Evolutionary conservation across 2,888 invertebrate genomes (phyloP), one percentile per base, ranked within the genome.

Genomic region (Hypolimnas misippus): DNA sequence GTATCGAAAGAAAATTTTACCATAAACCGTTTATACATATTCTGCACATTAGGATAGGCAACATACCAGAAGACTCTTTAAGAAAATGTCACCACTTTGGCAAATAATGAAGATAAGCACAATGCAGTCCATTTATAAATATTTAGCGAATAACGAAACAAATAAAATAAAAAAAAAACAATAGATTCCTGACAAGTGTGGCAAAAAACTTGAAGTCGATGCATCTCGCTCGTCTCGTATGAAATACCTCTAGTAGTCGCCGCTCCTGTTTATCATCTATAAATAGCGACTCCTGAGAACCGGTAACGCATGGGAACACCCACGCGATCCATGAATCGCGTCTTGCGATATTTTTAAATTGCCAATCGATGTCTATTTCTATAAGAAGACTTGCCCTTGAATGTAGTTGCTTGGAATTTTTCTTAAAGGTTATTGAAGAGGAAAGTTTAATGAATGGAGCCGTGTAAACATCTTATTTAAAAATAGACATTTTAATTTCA

Each of bases 281-380:
- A 79, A 82, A 82, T 77, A 77, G 76, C 63, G 64, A 68, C 70
- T 71, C 68, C 61, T 65, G 69, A 71, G 68, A 70, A 73, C 55
- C 58, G 62, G 78, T 80, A 76, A 73, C 77, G 78, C 71, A 73
- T 74, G 67, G 76, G 75, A 74, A 80, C 82, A 72, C 87, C 87
- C 76, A 85, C 86, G 78, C 78, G 72, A 79, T 76, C 67, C 64
- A 67, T 68, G 71, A 71, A 66, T 68, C 69, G 74, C 63, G 63
- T 67, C 63, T 73, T 67, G 63, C 69, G 70, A 68, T 80, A 79
- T 82, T 83, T 83, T 79, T 78, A 74, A 74, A 73, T 53, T 73
- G 67, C 46, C 65, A 73, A 73, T 73, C 67, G 70, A 77, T 76
- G 70, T 73, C 72, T 76, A 77, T 77, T 79, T 79, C 66, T 67